phyloP scores from a whole-genome alignment of 2,113 vertebrate species.

The Podocnemis expansa region DNA sequence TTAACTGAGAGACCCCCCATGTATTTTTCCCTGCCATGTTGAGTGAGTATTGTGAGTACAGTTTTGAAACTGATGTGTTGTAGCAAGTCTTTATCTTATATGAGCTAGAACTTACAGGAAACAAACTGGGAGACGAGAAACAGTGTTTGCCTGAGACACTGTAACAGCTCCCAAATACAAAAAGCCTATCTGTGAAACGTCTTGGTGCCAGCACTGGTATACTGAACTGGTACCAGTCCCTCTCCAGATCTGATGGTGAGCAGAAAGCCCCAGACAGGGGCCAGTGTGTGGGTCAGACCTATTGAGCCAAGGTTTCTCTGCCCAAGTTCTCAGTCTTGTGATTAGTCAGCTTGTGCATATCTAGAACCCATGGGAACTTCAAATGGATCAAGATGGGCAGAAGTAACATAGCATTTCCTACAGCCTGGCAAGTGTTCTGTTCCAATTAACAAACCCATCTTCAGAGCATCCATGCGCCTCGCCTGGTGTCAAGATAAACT shows the following conservation, averaged over 20 bases:
- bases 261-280: background rate
- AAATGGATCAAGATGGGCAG: background rate
- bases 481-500: background rate
- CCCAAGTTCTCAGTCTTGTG: background rate
- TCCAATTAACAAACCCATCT: background rate
- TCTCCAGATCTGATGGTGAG: background rate
- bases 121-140: constrained; percentile 10
- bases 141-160: rapidly evolving
- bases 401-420: background rate
- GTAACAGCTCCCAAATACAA: background rate
- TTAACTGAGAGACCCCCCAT: background rate
- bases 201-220: rapidly evolving
- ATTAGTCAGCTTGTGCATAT: background rate
- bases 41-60: background rate
- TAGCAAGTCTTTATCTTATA: background rate
- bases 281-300: background rate
- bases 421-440: background rate
- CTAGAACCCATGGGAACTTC: background rate
- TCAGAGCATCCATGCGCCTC: background rate
- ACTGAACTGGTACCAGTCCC: background rate
- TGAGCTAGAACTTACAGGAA: constrained; percentile 29
- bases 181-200: background rate
- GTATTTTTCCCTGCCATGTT: constrained; percentile 1
- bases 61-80: background rate
- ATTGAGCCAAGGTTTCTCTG: background rate